Evolutionary conservation across 2,797 vertebrate species (phyloP).

Genomic region (Lophotriccus pileatus): DNA sequence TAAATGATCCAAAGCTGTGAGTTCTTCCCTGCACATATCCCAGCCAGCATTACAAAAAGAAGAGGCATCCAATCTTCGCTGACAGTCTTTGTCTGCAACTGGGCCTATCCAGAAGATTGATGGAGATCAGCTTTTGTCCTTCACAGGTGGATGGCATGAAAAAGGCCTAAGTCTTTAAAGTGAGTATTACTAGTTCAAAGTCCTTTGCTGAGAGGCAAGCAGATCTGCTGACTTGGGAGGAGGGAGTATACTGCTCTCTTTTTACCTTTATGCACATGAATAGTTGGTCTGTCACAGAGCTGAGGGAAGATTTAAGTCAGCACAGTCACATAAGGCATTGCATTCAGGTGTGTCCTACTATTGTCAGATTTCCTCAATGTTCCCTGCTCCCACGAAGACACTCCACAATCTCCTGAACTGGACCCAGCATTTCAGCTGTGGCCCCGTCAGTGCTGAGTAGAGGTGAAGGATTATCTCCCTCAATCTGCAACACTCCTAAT

Average conservation of each 20-base stretch:
- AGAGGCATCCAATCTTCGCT: accelerated
- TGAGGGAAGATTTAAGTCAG: not conserved
- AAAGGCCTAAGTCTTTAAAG: not conserved
- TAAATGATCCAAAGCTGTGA: not conserved
- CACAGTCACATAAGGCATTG: not conserved
- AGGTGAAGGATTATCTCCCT: not conserved
- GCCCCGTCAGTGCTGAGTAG: not conserved
- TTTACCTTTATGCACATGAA: not conserved
- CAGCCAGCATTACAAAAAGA: not conserved
- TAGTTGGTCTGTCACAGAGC: not conserved
- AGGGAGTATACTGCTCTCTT: not conserved
- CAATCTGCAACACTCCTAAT: not conserved
- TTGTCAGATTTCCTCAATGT: not conserved
- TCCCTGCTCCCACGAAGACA: not conserved
- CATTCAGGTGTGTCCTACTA: not conserved
- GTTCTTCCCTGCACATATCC: not conserved
- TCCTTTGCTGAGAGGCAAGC: not conserved
- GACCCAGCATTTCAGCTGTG: not conserved
- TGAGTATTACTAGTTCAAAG: not conserved
- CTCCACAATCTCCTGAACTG: not conserved
- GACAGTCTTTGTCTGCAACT: not conserved
- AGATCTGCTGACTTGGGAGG: not conserved
- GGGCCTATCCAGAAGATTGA: not conserved
- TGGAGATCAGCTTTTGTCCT: not conserved
- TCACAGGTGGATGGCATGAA: not conserved